Base-by-base conservation (phyloP, 1,140 invertebrate genomes). In the Globodera ellingtonae region DNA sequence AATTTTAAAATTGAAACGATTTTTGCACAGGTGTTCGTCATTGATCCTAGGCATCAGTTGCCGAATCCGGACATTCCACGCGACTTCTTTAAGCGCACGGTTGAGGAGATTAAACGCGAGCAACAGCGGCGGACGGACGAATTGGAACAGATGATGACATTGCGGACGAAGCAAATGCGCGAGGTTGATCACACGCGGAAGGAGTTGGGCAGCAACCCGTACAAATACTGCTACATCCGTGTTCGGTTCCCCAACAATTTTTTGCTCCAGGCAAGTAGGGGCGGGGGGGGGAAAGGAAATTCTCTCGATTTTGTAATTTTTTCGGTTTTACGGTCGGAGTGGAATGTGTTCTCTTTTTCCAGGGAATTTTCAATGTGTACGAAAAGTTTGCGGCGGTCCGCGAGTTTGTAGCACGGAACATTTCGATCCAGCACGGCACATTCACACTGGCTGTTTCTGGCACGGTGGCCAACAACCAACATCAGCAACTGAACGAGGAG, bases 161-260 rank as follows among this genome's bases (percentile, higher is more conserved):
- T 84, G 65, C 47, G 83, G 47, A 84, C 83, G 18, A 7, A 21
- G 47, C 67, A 84, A 50, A 84, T 84, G 83, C 81, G 83, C 48
- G 84, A 84, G 72, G 50, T 13, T 18, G 83, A 85, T 50, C 52
- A 66, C 35, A 35, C 9, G n/a, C 52, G 67, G 21, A 50, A 35
- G n/a, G 79, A 56, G 10, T 66, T 65, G 62, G 6, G 15, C 10
- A 35, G 56, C 44, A 78, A 69, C 52, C 72, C 65, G 52, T 84
- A 85, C 69, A 85, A 86, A 77, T 84, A 84, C 65, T 83, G 80
- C 21, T 47, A 85, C 59, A 84, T 84, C 59, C 74, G 83, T 10
- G 59, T 84, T 44, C 81, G 84, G n/a, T 84, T 84, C 50, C 83
- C 83, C 9, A 83, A 84, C 78, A 80, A 84, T 52, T 84, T 69